Evolutionary conservation across 2,888 invertebrate genomes (phyloP).

Genomic region (Philonicus albiceps): DNA sequence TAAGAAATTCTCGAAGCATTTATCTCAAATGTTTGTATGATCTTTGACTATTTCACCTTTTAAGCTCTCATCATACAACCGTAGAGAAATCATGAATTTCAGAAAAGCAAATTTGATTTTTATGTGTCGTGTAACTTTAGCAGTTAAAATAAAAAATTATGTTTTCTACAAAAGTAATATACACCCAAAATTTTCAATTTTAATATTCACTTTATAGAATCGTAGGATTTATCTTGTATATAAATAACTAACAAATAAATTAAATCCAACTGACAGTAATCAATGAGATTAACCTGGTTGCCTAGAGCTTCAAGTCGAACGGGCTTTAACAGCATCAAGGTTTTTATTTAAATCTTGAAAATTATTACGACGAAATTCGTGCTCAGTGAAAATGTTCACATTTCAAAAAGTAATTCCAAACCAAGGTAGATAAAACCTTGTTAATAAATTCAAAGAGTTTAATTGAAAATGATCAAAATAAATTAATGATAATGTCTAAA

Average conservation of each 20-base stretch:
- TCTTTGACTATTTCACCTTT: too few species aligned
- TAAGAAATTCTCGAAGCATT: too few species aligned
- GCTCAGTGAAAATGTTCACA: neutral
- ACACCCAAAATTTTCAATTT: neutral
- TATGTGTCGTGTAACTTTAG: too few species aligned
- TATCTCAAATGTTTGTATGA: too few species aligned
- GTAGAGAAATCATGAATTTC: too few species aligned
- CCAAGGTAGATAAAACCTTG: neutral
- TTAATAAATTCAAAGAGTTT: neutral
- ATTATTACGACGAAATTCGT: neutral
- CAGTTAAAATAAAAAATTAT: too few species aligned
- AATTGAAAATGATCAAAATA: neutral
- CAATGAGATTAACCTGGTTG: neutral
- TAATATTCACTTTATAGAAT: neutral
- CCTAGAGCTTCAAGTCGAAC: neutral
- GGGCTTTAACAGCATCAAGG: neutral
- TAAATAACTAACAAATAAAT: neutral
- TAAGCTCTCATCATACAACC: too few species aligned
- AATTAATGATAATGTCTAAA: too few species aligned
- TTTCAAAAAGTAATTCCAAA: neutral
- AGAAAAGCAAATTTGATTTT: too few species aligned
- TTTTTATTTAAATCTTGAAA: neutral
- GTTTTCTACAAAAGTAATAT: too few species aligned
- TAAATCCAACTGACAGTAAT: neutral
- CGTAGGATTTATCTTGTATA: too few species aligned